Evolutionary conservation across 1,140 invertebrate species (phyloP).

Genomic region (Cyclargus thomasi): DNA sequence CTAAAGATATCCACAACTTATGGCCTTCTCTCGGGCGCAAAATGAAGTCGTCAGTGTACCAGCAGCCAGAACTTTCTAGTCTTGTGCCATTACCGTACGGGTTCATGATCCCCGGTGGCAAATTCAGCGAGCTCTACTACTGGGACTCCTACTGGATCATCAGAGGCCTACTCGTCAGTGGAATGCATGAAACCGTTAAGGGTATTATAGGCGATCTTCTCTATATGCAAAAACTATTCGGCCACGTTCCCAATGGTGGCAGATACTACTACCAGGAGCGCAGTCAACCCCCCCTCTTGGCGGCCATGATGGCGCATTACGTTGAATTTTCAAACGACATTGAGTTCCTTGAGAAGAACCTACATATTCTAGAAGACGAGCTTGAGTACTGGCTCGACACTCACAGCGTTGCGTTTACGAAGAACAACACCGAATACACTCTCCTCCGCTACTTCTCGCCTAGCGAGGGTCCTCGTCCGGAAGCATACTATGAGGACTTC

Average conservation of each 20-base stretch:
- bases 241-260: constrained; percentile 87
- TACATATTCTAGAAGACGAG: constrained; percentile 81
- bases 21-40: constrained; percentile 85
- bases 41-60: constrained; percentile 78
- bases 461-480: constrained; percentile 84
- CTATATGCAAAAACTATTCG: constrained; percentile 78
- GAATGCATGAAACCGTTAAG: constrained; percentile 83
- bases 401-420: constrained; percentile 73
- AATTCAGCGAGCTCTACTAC: constrained; percentile 91
- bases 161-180: constrained; percentile 83
- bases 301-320: constrained; percentile 85
- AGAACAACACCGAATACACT: constrained; percentile 72
- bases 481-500: constrained; percentile 82
- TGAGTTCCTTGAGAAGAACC: constrained; percentile 77
- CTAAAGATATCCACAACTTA: constrained; percentile 77
- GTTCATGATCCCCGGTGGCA: constrained; percentile 91
- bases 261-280: constrained; percentile 85
- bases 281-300: constrained; percentile 89
- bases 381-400: constrained; percentile 80
- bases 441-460: constrained; percentile 76
- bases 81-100: constrained; percentile 85
- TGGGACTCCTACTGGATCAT: constrained; percentile 95
- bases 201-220: constrained; percentile 87
- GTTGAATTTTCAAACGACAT: constrained; percentile 79
- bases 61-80: constrained; percentile 80